phyloP scores from a whole-genome alignment of 2,888 invertebrate genomes.

The Atrina japonica region DNA sequence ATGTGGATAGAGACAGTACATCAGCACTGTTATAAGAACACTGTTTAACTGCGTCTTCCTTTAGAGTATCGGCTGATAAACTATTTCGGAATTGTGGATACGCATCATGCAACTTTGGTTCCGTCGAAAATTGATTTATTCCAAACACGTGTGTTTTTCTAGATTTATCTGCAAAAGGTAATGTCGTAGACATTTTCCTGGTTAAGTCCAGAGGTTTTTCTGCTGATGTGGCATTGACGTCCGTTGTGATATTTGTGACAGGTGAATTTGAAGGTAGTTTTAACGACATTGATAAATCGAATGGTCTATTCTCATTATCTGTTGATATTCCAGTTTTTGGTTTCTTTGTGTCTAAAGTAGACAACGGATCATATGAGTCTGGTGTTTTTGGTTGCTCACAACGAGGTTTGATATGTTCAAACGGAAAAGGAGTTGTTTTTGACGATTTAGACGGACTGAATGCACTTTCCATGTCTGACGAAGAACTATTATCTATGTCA shows the following conservation, averaged over 20 bases:
- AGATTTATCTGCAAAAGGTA: conserved; percentile 52
- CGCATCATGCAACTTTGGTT: conserved; percentile 81
- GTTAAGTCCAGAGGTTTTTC: conserved; percentile 88
- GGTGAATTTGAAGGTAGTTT: conserved; percentile 50
- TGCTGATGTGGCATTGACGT: background rate
- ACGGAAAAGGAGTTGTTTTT: no score
- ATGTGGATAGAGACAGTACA: conserved; percentile 64
- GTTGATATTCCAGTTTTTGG: no score
- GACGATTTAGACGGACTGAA: no score
- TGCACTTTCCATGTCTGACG: conserved; percentile 68
- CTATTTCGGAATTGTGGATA: conserved; percentile 84
- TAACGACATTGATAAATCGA: no score
- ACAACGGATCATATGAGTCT: no score
- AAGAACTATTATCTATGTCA: conserved; percentile 20
- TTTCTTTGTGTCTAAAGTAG: no score
- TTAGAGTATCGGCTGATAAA: no score
- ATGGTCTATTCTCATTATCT: no score
- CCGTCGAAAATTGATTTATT: conserved; percentile 53
- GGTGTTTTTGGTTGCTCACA: no score
- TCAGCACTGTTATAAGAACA: conserved; percentile 34
- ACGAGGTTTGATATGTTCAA: no score
- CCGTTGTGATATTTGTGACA: no score
- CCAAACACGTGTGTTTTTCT: conserved; percentile 77
- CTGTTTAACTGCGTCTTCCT: no score
- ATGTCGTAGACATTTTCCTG: conserved; percentile 88